Evolutionary conservation across 2,888 invertebrate species (phyloP).

Genomic region (Byasa hedistus): DNA sequence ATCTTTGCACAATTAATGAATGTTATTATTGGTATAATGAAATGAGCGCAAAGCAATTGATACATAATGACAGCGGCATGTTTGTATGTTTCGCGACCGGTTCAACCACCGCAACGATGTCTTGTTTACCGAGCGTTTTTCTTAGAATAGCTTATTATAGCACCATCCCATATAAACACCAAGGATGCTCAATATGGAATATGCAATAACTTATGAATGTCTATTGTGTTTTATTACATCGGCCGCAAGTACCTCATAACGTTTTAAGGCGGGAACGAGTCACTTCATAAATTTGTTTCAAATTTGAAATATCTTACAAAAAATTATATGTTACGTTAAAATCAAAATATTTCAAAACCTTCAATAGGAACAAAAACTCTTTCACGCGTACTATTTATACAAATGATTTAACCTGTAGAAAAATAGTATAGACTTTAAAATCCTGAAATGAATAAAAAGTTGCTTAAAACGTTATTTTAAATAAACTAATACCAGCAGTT

Average conservation of each 20-base stretch:
- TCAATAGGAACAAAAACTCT: too few species aligned
- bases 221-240: conserved; percentile 27
- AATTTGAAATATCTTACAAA: not conserved
- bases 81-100: conserved; percentile 37
- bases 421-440: too few species aligned
- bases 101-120: conserved; percentile 34
- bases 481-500: too few species aligned
- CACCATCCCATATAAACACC: conserved; percentile 42
- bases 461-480: too few species aligned
- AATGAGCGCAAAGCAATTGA: conserved; percentile 23
- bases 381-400: too few species aligned
- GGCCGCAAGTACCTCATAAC: conserved; percentile 1
- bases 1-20: not conserved
- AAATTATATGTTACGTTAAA: not conserved
- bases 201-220: conserved; percentile 20
- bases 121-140: conserved; percentile 42
- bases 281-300: not conserved
- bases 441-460: too few species aligned
- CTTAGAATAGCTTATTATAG: conserved; percentile 45
- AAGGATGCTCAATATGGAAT: conserved; percentile 34
- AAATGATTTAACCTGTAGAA: too few species aligned
- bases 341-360: not conserved
- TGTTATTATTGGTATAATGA: not conserved
- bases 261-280: not conserved
- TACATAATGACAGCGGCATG: conserved; percentile 16